Evolutionary conservation across 1,140 invertebrate species (phyloP), one percentile per base, ranked within the genome.

Genomic region (Amyelois transitella): DNA sequence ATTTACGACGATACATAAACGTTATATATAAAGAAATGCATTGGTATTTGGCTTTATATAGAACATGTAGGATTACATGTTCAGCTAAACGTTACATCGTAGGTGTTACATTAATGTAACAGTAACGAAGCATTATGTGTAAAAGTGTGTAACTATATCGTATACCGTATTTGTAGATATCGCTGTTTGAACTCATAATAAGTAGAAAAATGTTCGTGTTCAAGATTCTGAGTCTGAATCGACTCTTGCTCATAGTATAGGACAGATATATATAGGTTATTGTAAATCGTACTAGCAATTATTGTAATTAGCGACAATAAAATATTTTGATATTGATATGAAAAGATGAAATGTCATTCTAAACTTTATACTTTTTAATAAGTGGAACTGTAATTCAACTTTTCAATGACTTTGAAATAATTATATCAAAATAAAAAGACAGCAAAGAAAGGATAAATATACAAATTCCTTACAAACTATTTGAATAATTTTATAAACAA

Each of bases 41-140:
- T 86, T 87, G 84, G 84, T 87, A 87, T 78, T 82, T 83, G 84
- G 84, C 84, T 87, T 87, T 87, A 86, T 81, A 77, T 60, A 71
- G 79, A 79, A 83, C 79, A 80, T 81, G 60, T 69, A 58, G 67
- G 52, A 55, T 60, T 66, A 25, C 70, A 78, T 85, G 81, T 84
- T 82, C 82, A 72, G 64, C 72, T 75, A 77, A 56, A 60, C 54
- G 55, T 20, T 77, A 81, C 66, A 70, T 65, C 64, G 32, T 57
- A 57, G 55, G 25, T 57, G 55, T 57, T 38, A 57, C 54, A 56
- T 32, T 18, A 12, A 21, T 18, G 45, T 48, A 48, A 48, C 45
- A n/a, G 20, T 48, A 20, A 38, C 32, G 32, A 38, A 4, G 19
- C 45, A 69, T 66, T n/a, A 72, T 76, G 67, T 79, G 60, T 60